phyloP scores from a whole-genome alignment of 2,888 invertebrate species.

The Aphidius colemani region DNA sequence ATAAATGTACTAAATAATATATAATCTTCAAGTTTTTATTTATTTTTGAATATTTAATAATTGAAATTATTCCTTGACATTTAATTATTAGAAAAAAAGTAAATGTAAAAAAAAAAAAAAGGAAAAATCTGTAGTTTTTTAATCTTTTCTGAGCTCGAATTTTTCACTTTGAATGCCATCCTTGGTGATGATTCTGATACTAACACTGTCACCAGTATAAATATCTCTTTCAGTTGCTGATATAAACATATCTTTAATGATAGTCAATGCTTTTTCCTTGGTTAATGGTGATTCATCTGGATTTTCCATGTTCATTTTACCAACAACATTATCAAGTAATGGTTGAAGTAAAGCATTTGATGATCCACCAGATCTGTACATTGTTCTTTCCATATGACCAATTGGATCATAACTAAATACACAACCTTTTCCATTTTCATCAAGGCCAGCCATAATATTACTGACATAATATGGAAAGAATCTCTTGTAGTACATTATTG shows the following conservation, averaged over 20 bases:
- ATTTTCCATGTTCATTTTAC: slow-evolving; percentile 79
- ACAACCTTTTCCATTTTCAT: slow-evolving; percentile 90
- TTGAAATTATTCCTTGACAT: slow-evolving; percentile 1
- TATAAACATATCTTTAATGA: slow-evolving; percentile 95
- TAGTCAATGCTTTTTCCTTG: slow-evolving; percentile 78
- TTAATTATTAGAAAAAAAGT: slow-evolving; percentile 1
- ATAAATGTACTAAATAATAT: background rate
- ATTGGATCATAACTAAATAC: slow-evolving; percentile 98
- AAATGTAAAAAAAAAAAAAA: slow-evolving; percentile 11
- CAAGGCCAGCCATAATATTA: slow-evolving; percentile 92
- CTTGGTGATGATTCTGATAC: slow-evolving; percentile 85
- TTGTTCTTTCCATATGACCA: slow-evolving; percentile 87
- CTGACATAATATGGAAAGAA: slow-evolving; percentile 99
- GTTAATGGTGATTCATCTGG: slow-evolving; percentile 68
- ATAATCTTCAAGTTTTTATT: slow-evolving; percentile 5
- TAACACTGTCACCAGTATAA: slow-evolving; percentile 91
- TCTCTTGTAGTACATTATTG: slow-evolving; percentile 92
- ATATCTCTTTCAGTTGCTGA: slow-evolving; percentile 98
- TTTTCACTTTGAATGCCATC: slow-evolving; percentile 77
- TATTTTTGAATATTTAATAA: background rate
- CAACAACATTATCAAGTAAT: slow-evolving; percentile 94
- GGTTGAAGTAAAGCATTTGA: slow-evolving; percentile 91
- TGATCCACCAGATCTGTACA: slow-evolving; percentile 88
- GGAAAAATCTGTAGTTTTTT: slow-evolving; percentile 49
- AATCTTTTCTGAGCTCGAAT: slow-evolving; percentile 87